Evolutionary conservation across 2,113 vertebrate species (phyloP).

Genomic region (Heptranchias perlo): DNA sequence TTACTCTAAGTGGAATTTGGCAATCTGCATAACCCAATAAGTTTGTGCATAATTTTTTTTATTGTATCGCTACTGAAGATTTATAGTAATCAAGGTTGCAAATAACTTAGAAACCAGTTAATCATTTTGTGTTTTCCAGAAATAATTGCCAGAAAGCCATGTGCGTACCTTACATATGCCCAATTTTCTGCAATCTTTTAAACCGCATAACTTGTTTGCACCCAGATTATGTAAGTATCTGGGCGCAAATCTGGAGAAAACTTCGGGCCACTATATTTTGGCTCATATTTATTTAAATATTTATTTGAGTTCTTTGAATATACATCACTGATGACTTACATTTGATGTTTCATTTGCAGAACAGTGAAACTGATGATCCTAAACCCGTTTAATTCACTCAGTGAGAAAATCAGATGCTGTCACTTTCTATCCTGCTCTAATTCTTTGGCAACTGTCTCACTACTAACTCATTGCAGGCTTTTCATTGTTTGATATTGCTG

Average conservation of each 20-base stretch:
- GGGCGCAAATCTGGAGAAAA: neutral
- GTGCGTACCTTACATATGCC: neutral
- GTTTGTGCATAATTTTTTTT: neutral
- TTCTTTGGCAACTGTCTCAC: neutral
- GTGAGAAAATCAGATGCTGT: neutral
- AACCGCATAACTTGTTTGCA: neutral
- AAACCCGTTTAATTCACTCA: neutral
- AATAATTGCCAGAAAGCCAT: neutral
- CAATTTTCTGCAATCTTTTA: neutral
- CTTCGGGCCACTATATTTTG: neutral
- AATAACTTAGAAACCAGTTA: neutral
- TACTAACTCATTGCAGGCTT: neutral
- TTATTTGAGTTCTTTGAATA: neutral
- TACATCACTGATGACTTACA: neutral
- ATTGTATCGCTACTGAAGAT: neutral
- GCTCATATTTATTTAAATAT: neutral
- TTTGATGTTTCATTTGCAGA: neutral
- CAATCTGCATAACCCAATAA: neutral
- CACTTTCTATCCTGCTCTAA: neutral
- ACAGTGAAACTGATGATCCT: neutral
- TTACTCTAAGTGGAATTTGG: neutral
- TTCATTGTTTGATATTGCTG: neutral
- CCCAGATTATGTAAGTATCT: neutral
- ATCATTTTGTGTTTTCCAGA: neutral
- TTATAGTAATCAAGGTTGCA: neutral